phyloP scores from a whole-genome alignment of 2,888 invertebrate genomes.

The Lottia scabra region DNA sequence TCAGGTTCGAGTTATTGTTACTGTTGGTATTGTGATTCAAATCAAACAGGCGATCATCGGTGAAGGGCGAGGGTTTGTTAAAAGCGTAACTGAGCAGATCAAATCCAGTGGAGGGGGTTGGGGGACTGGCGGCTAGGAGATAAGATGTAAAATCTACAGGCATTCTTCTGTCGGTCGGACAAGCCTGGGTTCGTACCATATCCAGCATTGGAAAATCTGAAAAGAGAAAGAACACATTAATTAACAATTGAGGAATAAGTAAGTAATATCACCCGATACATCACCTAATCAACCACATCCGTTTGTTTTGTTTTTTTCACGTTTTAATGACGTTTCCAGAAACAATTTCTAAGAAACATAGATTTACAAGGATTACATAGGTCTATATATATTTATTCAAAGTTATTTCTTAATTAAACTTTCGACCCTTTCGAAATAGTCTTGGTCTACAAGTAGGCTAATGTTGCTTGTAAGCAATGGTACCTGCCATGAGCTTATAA shows the following conservation, averaged over 20 bases:
- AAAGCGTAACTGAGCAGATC: conserved; percentile 46
- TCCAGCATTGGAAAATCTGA: conserved; percentile 57
- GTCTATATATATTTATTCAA: too few species aligned
- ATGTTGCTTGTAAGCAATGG: too few species aligned
- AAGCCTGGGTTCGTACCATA: conserved; percentile 34
- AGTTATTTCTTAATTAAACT: too few species aligned
- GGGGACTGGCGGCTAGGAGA: conserved; percentile 62
- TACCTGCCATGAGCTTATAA: too few species aligned
- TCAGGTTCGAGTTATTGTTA: conserved; percentile 9
- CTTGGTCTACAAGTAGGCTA: too few species aligned
- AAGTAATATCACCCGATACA: too few species aligned
- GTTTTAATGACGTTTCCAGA: too few species aligned
- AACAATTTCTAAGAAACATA: too few species aligned
- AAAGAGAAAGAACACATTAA: conserved; percentile 24
- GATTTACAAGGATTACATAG: too few species aligned
- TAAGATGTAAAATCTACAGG: conserved; percentile 64
- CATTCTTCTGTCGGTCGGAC: conserved; percentile 45
- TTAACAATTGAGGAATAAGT: not conserved
- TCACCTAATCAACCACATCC: too few species aligned
- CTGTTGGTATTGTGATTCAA: not conserved
- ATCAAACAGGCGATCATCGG: conserved; percentile 4
- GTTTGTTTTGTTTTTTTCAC: too few species aligned
- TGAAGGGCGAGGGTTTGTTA: not conserved
- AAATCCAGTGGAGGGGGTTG: conserved; percentile 50
- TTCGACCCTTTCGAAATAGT: too few species aligned